phyloP scores from a whole-genome alignment of 2,888 invertebrate species.

The Idaea biselata region DNA sequence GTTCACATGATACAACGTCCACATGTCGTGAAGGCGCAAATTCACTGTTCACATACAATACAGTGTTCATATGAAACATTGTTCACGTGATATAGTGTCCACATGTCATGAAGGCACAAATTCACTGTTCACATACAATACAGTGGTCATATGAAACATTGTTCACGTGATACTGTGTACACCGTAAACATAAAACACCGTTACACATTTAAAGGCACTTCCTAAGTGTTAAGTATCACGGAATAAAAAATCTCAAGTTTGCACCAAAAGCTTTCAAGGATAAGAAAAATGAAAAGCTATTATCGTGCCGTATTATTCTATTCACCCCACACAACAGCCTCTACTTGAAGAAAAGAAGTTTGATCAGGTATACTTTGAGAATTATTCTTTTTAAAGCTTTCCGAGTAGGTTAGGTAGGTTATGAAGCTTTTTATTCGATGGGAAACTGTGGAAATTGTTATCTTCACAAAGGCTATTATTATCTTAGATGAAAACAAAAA shows the following conservation, averaged over 20 bases:
- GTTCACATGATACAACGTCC: too few relatives aligned
- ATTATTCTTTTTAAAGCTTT: not conserved
- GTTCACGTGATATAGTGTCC: too few relatives aligned
- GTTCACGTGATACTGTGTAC: too few relatives aligned
- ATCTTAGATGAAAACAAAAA: too few relatives aligned
- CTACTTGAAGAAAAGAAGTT: not conserved
- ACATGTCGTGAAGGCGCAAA: too few relatives aligned
- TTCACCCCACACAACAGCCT: not conserved
- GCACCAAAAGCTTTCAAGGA: not conserved
- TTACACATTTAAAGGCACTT: too few relatives aligned
- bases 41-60: too few relatives aligned
- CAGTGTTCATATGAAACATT: too few relatives aligned
- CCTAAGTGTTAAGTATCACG: not conserved
- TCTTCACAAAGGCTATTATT: not conserved
- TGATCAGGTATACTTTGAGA: not conserved
- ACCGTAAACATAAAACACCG: too few relatives aligned
- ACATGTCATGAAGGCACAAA: too few relatives aligned
- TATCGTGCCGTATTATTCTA: not conserved
- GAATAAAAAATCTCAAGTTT: not conserved
- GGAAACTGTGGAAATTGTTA: not conserved
- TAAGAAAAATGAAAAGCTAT: conserved; percentile 1
- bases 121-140: too few relatives aligned
- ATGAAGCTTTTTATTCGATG: not conserved
- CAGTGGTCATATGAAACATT: too few relatives aligned
- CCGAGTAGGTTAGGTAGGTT: not conserved